Evolutionary conservation across 2,888 invertebrate species (phyloP).

Genomic region (Synergus umbraculus): DNA sequence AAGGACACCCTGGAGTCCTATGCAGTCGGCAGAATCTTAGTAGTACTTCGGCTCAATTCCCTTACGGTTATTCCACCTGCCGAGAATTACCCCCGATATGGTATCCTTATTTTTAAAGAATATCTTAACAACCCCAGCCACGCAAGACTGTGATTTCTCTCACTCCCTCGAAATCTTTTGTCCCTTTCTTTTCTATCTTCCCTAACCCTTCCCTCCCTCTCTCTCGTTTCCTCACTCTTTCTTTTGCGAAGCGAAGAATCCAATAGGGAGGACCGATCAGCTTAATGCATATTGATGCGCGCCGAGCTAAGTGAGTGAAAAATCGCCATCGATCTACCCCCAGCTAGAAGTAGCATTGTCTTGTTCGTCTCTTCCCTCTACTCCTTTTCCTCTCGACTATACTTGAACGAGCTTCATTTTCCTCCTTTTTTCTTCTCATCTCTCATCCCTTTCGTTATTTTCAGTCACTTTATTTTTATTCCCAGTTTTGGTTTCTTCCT

Average conservation of each 20-base stretch:
- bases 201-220: slow-evolving; percentile 44
- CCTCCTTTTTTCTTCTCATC: slow-evolving; percentile 21
- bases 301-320: slow-evolving; percentile 76
- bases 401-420: slow-evolving; percentile 39
- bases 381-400: slow-evolving; percentile 33
- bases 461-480: neutral
- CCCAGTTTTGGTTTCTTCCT: slow-evolving; percentile 34
- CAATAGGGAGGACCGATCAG: slow-evolving; percentile 75
- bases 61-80: slow-evolving; percentile 74
- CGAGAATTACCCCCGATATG: slow-evolving; percentile 73
- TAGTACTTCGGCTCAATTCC: slow-evolving; percentile 68
- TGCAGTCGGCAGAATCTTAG: slow-evolving; percentile 71
- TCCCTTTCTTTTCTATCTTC: slow-evolving; percentile 50
- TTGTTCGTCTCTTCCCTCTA: slow-evolving; percentile 51
- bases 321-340: slow-evolving; percentile 76
- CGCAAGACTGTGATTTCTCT: slow-evolving; percentile 39
- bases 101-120: slow-evolving; percentile 72
- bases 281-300: slow-evolving; percentile 78
- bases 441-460: slow-evolving; percentile 3
- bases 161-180: slow-evolving; percentile 34
- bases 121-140: slow-evolving; percentile 69
- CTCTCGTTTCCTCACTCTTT: slow-evolving; percentile 52
- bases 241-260: slow-evolving; percentile 61
- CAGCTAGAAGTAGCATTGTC: slow-evolving; percentile 57
- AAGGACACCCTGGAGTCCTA: slow-evolving; percentile 74